Evolutionary conservation across 1,140 invertebrate genomes (phyloP), one percentile per base, ranked within the genome.

Genomic region (Calephelis nemesis): DNA sequence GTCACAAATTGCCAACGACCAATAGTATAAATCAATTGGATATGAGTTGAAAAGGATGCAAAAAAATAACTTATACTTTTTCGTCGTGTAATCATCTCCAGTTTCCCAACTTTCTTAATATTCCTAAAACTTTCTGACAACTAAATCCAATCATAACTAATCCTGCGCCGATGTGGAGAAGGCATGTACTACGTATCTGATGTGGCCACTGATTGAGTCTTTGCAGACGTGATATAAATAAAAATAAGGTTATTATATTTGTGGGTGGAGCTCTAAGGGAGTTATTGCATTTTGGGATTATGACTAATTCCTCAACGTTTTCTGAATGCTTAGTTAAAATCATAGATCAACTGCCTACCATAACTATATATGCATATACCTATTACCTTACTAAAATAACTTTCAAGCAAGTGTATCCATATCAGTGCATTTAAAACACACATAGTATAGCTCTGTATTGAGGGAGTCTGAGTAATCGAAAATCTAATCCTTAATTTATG

Each of bases 151-250:
- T 62, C 68, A 12, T 40, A 45, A 60, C 49, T 50, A 48, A 64
- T 45, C 48, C 39, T 11, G 68, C 50, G 62, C 50, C 68, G 62
- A 40, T 52, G 62, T 49, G 62, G 30, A 62, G 49, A 50, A 40
- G 47, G 15, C n/a, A 49, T 42, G 68, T 30, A 30, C 30, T 4
- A 64, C 54, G 48, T 65, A 69, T 69, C 68, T 63, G 45, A 69
- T 69, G 50, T 47, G 62, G 15, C 50, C 62, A 64, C 68, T 69
- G 68, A 69, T 69, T 69, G 68, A 69, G 68, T 60, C 68, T 65
- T 45, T 60, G 62, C 30, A 12, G 19, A 69, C 68, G 63, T 69
- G 68, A 69, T 65, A 47, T 49, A 64, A 63, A 69, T 69, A 69
- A 10, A 40, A 60, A 60, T 60, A 30, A 60, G 54, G 54, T 58